phyloP scores from a whole-genome alignment of 2,113 vertebrate species.

The Gavialis gangeticus region DNA sequence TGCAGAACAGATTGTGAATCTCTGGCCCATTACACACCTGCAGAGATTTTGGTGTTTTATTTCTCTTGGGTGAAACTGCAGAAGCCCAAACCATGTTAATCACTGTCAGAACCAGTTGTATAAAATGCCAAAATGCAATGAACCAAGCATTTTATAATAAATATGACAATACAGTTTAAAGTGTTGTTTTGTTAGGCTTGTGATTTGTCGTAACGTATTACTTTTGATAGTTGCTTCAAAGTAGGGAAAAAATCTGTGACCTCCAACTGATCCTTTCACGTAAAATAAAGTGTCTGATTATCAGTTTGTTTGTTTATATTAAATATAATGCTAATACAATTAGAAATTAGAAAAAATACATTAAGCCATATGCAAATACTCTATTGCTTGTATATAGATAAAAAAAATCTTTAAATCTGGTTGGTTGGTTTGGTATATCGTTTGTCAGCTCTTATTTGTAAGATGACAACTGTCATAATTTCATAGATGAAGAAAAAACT shows the following conservation, averaged over 20 bases:
- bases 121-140: slow-evolving; percentile 85
- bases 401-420: background rate
- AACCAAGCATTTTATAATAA: slow-evolving; percentile 83
- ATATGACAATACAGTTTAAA: slow-evolving; percentile 83
- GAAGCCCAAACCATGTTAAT: slow-evolving; percentile 86
- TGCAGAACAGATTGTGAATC: slow-evolving; percentile 90
- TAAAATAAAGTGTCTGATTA: background rate
- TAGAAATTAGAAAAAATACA: background rate
- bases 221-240: slow-evolving; percentile 44
- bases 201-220: slow-evolving; percentile 78
- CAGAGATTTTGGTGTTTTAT: slow-evolving; percentile 85
- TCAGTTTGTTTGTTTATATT: background rate
- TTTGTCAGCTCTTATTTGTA: background rate
- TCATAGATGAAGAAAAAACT: background rate
- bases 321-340: background rate
- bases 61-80: slow-evolving; percentile 85
- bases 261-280: slow-evolving; percentile 1
- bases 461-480: background rate
- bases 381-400: background rate
- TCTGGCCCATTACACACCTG: slow-evolving; percentile 89
- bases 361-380: rapidly evolving
- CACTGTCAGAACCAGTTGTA: slow-evolving; percentile 90
- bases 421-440: background rate
- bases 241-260: slow-evolving; percentile 6
- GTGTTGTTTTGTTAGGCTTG: slow-evolving; percentile 78